Base-by-base conservation (phyloP, 2,113 vertebrate species). In the Epinephelus fuscoguttatus region DNA sequence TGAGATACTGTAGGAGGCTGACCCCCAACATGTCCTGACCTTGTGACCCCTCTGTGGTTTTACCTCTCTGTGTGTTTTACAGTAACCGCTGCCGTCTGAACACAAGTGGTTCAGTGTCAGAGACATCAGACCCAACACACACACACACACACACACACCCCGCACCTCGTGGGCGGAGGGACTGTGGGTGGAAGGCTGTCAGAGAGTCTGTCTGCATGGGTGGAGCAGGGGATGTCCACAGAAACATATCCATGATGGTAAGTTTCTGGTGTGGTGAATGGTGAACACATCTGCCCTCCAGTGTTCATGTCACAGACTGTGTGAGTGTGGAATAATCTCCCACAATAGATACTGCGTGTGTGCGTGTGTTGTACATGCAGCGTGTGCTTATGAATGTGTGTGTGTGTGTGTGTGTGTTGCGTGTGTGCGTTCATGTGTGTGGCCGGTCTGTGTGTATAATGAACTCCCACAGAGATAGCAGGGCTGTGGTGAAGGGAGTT, bases 381-480 rank as follows among this genome's bases (percentile, higher is more conserved):
- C 50, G 13, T 56, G 56, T 59, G 23, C 6, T 27, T 30, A 27
- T 59, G 56, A 27, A 8, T 40, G 75, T 83, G 61, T 50, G 63
- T 49, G 40, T 73, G 67, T 40, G 75, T 83, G 61, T 50, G 63
- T 49, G 40, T 73, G 67, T 62, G 27, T 37, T 37, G 33, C 6
- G 1, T 8, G 6, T 4, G 37, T 25, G 42, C 19, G 42, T 66
- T 21, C 21, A 19, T 90, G 68, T 87, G 85, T 94, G 90, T 88
- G 85, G 86, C 75, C 84, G 42, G 63, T 84, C 53, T 91, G 80
- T 87, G 87, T 85, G 78, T 78, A 50, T 90, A 82, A 88, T 91
- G 87, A 91, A 93, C 90, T 91, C 90, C 90, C 88, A 92, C 92
- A 82, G 82, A 91, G 90, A 91, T 93, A 92, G 93, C 83, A 92